phyloP scores from a whole-genome alignment of 2,888 invertebrate genomes.

The Pseudococcus longispinus region DNA sequence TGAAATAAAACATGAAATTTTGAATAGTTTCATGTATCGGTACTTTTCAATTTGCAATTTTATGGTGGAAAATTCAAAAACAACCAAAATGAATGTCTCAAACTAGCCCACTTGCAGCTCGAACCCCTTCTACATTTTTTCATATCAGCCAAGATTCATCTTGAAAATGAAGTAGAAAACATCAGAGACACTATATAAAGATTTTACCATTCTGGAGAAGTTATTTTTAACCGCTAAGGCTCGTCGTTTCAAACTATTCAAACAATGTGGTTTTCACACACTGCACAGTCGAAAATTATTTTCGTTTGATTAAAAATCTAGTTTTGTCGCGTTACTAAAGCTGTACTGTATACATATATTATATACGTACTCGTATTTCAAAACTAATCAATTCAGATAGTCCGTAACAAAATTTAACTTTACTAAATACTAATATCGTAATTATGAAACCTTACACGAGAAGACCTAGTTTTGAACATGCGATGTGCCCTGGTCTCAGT shows the following conservation, averaged over 20 bases:
- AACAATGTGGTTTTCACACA: constrained; percentile 16
- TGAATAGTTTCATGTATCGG: background rate
- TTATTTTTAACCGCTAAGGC: constrained; percentile 11
- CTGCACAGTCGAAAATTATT: constrained; percentile 5
- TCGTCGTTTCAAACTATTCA: constrained; percentile 21
- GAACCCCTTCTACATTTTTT: too few species aligned
- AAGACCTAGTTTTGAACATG: constrained; percentile 33
- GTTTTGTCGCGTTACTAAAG: background rate
- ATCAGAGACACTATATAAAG: constrained; percentile 26
- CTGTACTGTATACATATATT: background rate
- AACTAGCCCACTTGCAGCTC: too few species aligned
- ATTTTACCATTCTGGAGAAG: constrained; percentile 26
- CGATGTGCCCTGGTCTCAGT: background rate
- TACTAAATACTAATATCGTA: constrained; percentile 11
- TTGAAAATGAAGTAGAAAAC: background rate
- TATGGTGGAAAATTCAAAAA: too few species aligned
- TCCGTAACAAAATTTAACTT: constrained; percentile 5
- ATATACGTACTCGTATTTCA: background rate
- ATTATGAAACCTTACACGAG: constrained; percentile 41
- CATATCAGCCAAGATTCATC: background rate
- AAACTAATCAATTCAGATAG: background rate
- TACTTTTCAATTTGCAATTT: too few species aligned
- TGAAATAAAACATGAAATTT: background rate
- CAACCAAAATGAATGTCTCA: too few species aligned
- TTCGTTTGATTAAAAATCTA: constrained; percentile 29